phyloP scores from a whole-genome alignment of 2,113 vertebrate genomes.

The Alosa alosa region DNA sequence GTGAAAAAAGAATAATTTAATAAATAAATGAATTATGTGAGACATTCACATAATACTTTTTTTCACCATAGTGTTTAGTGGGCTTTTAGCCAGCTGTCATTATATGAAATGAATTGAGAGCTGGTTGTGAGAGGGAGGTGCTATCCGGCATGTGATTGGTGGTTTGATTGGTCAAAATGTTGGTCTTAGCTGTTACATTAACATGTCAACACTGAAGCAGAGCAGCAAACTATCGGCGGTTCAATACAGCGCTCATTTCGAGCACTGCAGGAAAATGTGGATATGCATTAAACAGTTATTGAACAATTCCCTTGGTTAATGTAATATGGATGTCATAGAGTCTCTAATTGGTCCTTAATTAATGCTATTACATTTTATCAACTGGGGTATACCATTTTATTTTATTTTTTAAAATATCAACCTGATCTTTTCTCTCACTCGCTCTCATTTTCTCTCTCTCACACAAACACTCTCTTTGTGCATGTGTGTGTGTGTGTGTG shows the following conservation, averaged over 20 bases:
- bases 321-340: not conserved
- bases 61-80: not conserved
- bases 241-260: not conserved
- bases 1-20: not conserved
- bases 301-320: not conserved
- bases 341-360: not conserved
- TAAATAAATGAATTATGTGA: not conserved
- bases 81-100: constrained; percentile 9
- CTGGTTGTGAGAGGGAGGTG: not conserved
- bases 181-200: not conserved
- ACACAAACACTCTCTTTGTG: not conserved
- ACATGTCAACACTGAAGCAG: not conserved
- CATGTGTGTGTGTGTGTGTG: constrained; percentile 13
- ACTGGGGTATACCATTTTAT: not conserved
- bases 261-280: not conserved
- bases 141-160: not conserved
- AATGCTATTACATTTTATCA: not conserved
- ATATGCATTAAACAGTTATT: not conserved
- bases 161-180: not conserved
- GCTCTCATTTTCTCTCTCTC: not conserved
- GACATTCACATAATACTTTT: not conserved
- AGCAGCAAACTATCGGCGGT: not conserved
- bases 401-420: not conserved
- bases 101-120: not conserved
- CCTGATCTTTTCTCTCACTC: not conserved